Evolutionary conservation across 2,113 vertebrate species (phyloP).

Genomic region (Chunga burmeisteri): DNA sequence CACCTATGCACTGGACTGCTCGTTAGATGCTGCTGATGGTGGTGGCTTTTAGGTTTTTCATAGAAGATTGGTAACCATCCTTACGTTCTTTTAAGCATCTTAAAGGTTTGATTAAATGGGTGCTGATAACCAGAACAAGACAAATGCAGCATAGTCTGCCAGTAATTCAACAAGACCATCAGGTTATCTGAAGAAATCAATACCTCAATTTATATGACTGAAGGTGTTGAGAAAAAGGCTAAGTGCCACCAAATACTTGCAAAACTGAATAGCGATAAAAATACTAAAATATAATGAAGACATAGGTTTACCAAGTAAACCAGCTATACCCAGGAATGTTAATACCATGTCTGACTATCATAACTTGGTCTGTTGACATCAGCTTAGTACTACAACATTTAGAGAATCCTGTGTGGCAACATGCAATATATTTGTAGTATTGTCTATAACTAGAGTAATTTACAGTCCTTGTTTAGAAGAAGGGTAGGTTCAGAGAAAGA

Average conservation of each 20-base stretch:
- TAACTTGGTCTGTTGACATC: background rate
- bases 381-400: background rate
- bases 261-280: background rate
- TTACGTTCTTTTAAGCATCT: conserved; percentile 4
- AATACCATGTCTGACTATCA: background rate
- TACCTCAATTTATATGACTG: conserved; percentile 1
- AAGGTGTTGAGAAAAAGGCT: background rate
- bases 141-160: conserved; percentile 21
- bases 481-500: background rate
- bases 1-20: background rate
- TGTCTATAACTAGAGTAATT: background rate
- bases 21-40: background rate
- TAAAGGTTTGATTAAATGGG: conserved; percentile 44
- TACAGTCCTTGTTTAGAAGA: background rate
- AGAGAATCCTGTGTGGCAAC: background rate
- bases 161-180: conserved; percentile 55
- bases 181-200: conserved; percentile 59
- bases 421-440: background rate
- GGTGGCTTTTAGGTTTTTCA: conserved; percentile 13
- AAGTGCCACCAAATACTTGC: background rate
- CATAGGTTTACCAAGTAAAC: background rate
- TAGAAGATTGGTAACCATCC: background rate
- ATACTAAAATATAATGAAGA: background rate
- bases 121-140: conserved; percentile 51
- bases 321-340: background rate